Base-by-base conservation (phyloP, 2,113 vertebrate genomes). In the Lophochroa leadbeateri region DNA sequence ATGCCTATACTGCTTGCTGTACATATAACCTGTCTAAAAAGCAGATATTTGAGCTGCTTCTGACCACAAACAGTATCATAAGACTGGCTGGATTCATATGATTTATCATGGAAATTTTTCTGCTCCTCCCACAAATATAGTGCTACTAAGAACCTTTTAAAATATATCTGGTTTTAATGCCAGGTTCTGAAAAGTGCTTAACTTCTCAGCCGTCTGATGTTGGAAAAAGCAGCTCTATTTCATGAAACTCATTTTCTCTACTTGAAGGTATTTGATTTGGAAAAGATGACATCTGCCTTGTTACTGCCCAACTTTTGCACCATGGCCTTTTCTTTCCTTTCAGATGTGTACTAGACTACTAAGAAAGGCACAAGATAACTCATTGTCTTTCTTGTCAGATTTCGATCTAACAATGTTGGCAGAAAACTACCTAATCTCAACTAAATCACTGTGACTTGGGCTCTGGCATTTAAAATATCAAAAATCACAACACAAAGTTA, bases 1-100 rank as follows among this genome's bases (percentile, higher is more conserved):
- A 70, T 3, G 2, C 3, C 4, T 2, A 0, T 67, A 65, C 37
- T 49, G 16, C 9, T 46, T 65, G 13, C 8, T 83, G 8, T 65
- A 39, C 4, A 44, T 68, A 77, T 46, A 85, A 76, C 10, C 57
- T 57, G 3, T 11, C n/a, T 49, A 57, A 49, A 76, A 57, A 39
- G 12, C 17, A 87, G 8, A 16, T 75, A 28, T 23, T 14, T 69
- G 21, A 79, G 31, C 3, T 79, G 14, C 15, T 71, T 65, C 52
- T 71, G 52, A 44, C 12, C 10, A 46, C 5, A 52, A 24, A 4
- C 15, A 61, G 6, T 33, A 76, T 17, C 4, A 25, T 55, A 47
- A 76, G 35, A 60, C 13, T 53, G 9, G 3, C 10, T 46, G 25
- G 1, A 16, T 57, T 88, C 67, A 19, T 43, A 71, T 53, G 24